Base-by-base conservation (phyloP, 2,888 invertebrate genomes). In the Polietes domitor region DNA sequence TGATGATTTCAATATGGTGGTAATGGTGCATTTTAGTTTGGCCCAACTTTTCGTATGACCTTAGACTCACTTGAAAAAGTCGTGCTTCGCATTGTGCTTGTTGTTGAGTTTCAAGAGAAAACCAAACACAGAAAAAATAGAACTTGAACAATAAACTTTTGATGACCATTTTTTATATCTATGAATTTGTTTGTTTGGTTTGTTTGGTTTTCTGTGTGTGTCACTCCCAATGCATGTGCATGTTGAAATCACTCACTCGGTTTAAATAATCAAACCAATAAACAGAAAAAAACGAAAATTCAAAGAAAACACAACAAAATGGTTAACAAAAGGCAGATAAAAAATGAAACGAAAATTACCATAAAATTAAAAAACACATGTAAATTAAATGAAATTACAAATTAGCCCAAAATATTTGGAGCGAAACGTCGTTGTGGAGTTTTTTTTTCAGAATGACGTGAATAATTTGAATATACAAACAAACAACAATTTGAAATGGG, bases 311-410 rank as follows among this genome's bases (percentile, higher is more conserved):
- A n/a, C n/a, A n/a, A n/a, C n/a, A n/a, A n/a, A n/a, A n/a, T n/a
- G n/a, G n/a, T n/a, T n/a, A n/a, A n/a, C n/a, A n/a, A n/a, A n/a
- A n/a, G n/a, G n/a, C n/a, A n/a, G n/a, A n/a, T n/a, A n/a, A n/a
- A n/a, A n/a, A n/a, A n/a, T n/a, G n/a, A 32, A 63, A 17, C 2
- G 19, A 68, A 24, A 68, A 68, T 65, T 21, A 41, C 12, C 41
- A 65, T 12, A 58, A 58, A 68, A 24, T 43, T 24, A 68, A 68
- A 65, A 43, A 68, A 68, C 68, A 68, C 68, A 68, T 68, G 68
- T 68, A 43, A 68, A 68, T 68, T 68, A 68, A 68, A 68, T 68
- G 43, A 68, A 68, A 68, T 68, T 41, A 68, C 68, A 41, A 68
- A 68, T 68, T 41, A 41, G 24, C 21, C 24, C 24, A 68, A 68